Base-by-base conservation (phyloP, 2,797 vertebrate species). In the Gymnothorax javanicus region DNA sequence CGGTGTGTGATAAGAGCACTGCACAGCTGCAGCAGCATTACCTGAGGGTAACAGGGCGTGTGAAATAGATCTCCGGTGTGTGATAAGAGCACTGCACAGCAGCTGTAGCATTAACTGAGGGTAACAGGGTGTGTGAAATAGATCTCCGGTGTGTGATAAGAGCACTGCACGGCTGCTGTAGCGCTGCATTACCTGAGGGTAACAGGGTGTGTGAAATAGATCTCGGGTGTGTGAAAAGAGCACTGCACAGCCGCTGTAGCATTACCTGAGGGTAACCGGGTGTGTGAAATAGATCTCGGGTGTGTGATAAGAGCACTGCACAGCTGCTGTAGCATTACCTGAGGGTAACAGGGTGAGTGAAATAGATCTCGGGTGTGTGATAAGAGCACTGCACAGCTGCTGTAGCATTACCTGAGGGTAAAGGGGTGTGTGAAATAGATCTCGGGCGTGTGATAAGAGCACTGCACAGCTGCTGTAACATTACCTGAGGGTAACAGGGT, bases 401-500 rank as follows among this genome's bases (percentile, higher is more conserved):
- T n/a, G n/a, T n/a, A n/a, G n/a, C n/a, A n/a, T n/a, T n/a, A n/a
- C n/a, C n/a, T n/a, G n/a, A n/a, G n/a, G n/a, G n/a, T n/a, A n/a
- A n/a, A 60, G 59, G 12, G 11, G 7, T 3, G n/a, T n/a, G n/a
- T n/a, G n/a, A n/a, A n/a, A n/a, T n/a, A n/a, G n/a, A n/a, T n/a
- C n/a, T n/a, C n/a, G n/a, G n/a, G n/a, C n/a, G n/a, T n/a, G n/a
- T n/a, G n/a, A n/a, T n/a, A n/a, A n/a, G n/a, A n/a, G n/a, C n/a
- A n/a, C n/a, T n/a, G n/a, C n/a, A n/a, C n/a, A n/a, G n/a, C n/a
- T n/a, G n/a, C n/a, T n/a, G n/a, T n/a, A n/a, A 2, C 33, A 43
- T 43, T 96, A 99, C 98, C 98, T 97, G 97, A 83, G 59, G 96
- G 95, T 13, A 96, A 94, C 87, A 95, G 95, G 27, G 96, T 91